Evolutionary conservation across 2,113 vertebrate genomes (phyloP), one percentile per base, ranked within the genome.

Genomic region (Mastomys coucha): DNA sequence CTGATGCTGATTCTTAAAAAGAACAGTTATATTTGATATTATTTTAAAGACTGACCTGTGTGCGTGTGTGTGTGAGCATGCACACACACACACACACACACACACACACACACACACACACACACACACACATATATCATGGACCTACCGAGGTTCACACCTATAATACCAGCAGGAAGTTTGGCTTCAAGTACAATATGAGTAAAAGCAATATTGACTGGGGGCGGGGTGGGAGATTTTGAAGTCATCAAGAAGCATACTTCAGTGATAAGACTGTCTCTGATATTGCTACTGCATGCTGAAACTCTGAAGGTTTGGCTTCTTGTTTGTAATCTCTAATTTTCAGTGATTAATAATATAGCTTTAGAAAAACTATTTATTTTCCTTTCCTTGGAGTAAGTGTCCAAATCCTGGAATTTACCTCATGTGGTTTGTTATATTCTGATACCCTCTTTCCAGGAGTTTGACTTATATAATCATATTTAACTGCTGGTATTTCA

Each of bases 391-490:
- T 89, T 90, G 45, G 4, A 67, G 75, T 94, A 69, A 86, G 12
- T 91, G 88, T 91, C 81, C 39, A 60, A 92, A 76, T 73, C 91
- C 80, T 81, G 53, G 20, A 90, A 94, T 95, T 96, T 96, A 53
- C 31, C 67, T 91, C 14, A 58, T 20, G 70, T 26, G 26, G 9
- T 86, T 42, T 36, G 11, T 88, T 70, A 17, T n/a, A 51, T 85
- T 73, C 51, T 3, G 70, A 45, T 70, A 67, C 7, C 36, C 13
- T 81, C 81, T 93, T 92, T 45, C 3, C 60, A 58, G 33, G 33
- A 58, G 73, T 92, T 92, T 56, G 1, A 90, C 80, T 76, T 39
- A 22, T 67, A 49, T 22, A 51, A 72, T 76, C 19, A 42, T 94
- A 36, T 91, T 96, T 94, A n/a, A 70, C 72, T 82, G 26, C 5